A percentile compares a stretch with the other conserved stretches of the same genome.
These are phyloP conservation scores for Drosophila histrio DNA, from an alignment of 2,888 invertebrate species.

Conservation along the genomic window DNA sequence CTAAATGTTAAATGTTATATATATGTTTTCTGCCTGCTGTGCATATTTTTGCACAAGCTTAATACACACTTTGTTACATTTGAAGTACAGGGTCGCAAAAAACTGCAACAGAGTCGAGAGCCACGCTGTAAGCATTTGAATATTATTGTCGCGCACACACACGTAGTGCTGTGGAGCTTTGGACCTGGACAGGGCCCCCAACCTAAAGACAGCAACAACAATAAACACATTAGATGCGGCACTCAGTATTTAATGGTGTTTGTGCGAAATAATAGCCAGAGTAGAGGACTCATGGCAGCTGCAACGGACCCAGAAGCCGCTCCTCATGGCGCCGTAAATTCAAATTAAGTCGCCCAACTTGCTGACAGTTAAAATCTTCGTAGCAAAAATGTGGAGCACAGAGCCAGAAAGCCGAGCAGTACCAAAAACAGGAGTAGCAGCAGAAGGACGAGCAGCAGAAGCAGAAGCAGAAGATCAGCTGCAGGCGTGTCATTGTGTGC, in stretches of 20 bases:
- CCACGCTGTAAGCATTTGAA: slow-evolving; percentile 66
- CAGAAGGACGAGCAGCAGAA: neutral
- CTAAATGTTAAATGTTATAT: too few species aligned
- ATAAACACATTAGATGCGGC: slow-evolving; percentile 57
- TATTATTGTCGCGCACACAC: slow-evolving; percentile 71
- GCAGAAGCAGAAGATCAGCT: slow-evolving; percentile 49
- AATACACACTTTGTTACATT: neutral
- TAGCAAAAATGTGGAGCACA: slow-evolving; percentile 72
- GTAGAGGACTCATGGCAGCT: slow-evolving; percentile 27
- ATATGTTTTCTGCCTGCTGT: too few species aligned
- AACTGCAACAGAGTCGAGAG: slow-evolving; percentile 41
- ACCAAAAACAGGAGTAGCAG: neutral
- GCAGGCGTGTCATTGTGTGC: slow-evolving; percentile 28
- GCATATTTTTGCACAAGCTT: neutral
- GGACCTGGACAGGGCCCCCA: slow-evolving; percentile 47
- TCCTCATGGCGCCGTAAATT: slow-evolving; percentile 75
- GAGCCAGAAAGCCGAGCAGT: slow-evolving; percentile 53
- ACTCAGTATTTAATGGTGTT: slow-evolving; percentile 75
- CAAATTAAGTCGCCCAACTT: slow-evolving; percentile 79
- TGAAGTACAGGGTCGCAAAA: neutral
- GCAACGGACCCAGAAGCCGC: slow-evolving; percentile 34
- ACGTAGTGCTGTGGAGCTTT: slow-evolving; percentile 24
- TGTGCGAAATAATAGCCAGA: slow-evolving; percentile 72
- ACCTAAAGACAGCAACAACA: slow-evolving; percentile 49
- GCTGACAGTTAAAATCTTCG: slow-evolving; percentile 78